Evolutionary conservation across 2,888 invertebrate species (phyloP).

Genomic region (Lysandra coridon): DNA sequence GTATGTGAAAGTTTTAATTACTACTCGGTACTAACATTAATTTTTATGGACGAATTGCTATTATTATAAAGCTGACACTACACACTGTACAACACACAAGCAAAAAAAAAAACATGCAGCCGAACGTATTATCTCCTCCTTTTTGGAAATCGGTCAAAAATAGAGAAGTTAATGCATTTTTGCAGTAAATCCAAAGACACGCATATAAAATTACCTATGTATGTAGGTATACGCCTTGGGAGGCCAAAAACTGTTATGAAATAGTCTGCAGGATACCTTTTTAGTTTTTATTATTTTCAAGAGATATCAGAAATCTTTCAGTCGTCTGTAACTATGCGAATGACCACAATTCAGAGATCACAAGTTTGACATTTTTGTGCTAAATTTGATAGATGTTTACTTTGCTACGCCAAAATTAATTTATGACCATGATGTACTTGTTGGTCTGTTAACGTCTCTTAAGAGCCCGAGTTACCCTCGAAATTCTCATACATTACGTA

Average conservation of each 20-base stretch:
- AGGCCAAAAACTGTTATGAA: not conserved
- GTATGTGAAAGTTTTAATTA: conserved; percentile 16
- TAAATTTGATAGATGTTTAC: no score
- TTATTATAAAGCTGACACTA: not conserved
- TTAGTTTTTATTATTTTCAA: not conserved
- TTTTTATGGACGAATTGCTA: conserved; percentile 9
- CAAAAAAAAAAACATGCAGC: no score
- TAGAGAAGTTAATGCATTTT: not conserved
- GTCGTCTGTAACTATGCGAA: not conserved
- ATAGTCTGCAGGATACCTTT: not conserved
- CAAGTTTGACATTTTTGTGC: not conserved
- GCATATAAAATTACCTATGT: not conserved
- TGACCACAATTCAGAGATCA: not conserved
- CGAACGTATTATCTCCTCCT: no score
- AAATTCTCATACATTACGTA: no score
- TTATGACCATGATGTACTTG: no score
- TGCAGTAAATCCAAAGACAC: not conserved
- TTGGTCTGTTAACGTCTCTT: no score
- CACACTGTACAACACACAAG: not conserved
- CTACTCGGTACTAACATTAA: conserved; percentile 2
- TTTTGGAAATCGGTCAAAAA: not conserved
- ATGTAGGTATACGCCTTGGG: not conserved
- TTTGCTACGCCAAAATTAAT: no score
- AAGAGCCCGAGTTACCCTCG: no score
- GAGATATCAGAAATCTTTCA: not conserved